Evolutionary conservation across 92 coral and sea anemone genomes (phyloP).

Genomic region (Palythoa caribaeorum): DNA sequence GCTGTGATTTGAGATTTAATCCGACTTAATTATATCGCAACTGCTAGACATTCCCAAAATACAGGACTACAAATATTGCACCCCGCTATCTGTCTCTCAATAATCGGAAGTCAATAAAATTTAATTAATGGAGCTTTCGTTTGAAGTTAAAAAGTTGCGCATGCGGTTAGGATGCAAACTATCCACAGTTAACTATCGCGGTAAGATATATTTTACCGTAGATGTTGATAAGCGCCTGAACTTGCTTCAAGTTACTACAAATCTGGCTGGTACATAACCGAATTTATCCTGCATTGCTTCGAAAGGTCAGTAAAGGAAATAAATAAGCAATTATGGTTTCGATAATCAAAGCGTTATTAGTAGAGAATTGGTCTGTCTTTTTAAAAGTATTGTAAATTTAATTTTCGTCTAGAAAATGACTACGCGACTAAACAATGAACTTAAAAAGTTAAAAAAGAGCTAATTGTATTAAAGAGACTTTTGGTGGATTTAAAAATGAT

Average conservation of each 20-base stretch:
- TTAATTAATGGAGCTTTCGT: slow-evolving; percentile 7
- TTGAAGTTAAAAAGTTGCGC: neutral
- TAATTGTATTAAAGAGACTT: neutral
- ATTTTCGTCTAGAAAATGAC: neutral
- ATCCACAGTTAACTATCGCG: neutral
- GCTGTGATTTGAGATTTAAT: slow-evolving; percentile 34
- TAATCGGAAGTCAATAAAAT: slow-evolving; percentile 31
- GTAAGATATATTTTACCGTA: neutral
- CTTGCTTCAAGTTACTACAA: neutral
- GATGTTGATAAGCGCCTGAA: slow-evolving; percentile 1
- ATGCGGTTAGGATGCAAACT: neutral
- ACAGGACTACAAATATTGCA: slow-evolving; percentile 18
- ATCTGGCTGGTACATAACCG: neutral
- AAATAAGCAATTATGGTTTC: neutral
- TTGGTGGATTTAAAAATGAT: neutral
- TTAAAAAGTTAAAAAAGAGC: neutral
- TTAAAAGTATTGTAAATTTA: neutral
- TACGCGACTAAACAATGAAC: neutral
- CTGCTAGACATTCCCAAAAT: neutral
- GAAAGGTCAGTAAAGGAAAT: neutral
- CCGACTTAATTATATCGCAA: slow-evolving; percentile 32
- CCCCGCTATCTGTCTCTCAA: slow-evolving; percentile 33
- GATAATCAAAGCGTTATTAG: neutral
- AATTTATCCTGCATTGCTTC: neutral
- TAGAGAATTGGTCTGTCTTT: neutral